These are phyloP conservation scores for Neostethus bicornis DNA, from an alignment of 2,797 vertebrate species.

Conservation along the genomic window DNA sequence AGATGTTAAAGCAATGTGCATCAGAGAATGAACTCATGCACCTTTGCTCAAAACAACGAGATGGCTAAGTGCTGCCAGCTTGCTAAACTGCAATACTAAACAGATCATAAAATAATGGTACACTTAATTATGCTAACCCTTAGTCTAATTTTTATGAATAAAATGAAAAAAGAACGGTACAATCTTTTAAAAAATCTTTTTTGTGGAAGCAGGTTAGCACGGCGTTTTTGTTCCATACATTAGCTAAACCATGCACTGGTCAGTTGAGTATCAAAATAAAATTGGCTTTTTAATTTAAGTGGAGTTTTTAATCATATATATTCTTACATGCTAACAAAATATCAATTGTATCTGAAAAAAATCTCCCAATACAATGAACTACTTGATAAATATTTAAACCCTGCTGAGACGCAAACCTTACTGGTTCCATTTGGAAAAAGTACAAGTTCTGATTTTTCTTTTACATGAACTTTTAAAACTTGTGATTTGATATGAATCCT, in stretches of 20 bases:
- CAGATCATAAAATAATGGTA: no score
- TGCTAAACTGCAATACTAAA: no score
- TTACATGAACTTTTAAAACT: no score
- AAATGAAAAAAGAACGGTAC: no score
- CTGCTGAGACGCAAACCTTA: background rate
- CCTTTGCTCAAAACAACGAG: no score
- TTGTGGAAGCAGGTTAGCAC: background rate
- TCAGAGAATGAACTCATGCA: no score
- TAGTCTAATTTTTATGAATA: no score
- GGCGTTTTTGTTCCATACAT: background rate
- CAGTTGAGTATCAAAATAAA: background rate
- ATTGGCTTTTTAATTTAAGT: background rate
- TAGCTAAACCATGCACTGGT: conserved; percentile 1
- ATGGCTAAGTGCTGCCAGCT: no score
- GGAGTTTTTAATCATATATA: background rate
- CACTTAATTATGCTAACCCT: no score
- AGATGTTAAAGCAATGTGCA: conserved; percentile 2
- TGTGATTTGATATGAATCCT: background rate
- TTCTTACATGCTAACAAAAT: background rate
- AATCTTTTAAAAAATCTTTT: no score
- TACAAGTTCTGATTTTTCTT: background rate
- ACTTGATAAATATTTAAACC: background rate
- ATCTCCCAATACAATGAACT: background rate
- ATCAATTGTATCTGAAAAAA: background rate
- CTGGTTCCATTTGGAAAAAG: background rate